phyloP scores from a whole-genome alignment of 2,888 invertebrate genomes.

The Dolichopus griseipennis region DNA sequence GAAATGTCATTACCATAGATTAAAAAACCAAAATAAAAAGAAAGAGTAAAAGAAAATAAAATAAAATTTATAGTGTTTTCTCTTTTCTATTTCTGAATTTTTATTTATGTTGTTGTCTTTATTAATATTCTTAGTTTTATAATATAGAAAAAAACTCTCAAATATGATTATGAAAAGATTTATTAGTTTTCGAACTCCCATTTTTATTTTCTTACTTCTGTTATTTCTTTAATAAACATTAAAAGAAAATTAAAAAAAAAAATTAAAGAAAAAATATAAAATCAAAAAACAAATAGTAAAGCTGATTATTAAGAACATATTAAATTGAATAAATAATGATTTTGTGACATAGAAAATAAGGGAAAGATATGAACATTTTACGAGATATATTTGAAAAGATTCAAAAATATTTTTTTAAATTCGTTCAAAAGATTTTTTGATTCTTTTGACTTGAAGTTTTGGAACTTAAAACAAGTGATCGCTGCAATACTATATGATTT shows the following conservation, averaged over 20 bases:
- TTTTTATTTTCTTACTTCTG: too few relatives aligned
- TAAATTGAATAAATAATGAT: background rate
- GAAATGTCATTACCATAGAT: slow-evolving; percentile 1
- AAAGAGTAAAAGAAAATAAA: background rate
- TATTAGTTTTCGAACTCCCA: slow-evolving; percentile 2
- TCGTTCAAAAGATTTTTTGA: too few relatives aligned
- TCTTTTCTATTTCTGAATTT: background rate
- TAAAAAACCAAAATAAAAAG: background rate
- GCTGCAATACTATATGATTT: too few relatives aligned
- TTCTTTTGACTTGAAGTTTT: too few relatives aligned
- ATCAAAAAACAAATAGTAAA: background rate
- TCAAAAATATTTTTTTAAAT: background rate
- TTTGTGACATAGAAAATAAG: background rate
- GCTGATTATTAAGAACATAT: background rate
- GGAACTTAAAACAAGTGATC: too few relatives aligned
- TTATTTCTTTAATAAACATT: background rate
- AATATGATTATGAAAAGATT: background rate
- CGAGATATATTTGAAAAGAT: background rate
- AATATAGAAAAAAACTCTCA: too few relatives aligned
- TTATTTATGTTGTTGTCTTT: background rate
- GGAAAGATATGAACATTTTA: background rate
- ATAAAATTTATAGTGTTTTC: background rate
- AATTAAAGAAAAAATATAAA: background rate
- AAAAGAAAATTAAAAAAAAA: background rate
- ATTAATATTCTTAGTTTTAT: background rate